These are phyloP conservation scores for Pteropus rufus DNA, from an alignment of 2,797 vertebrate species.

Conservation along the genomic window DNA sequence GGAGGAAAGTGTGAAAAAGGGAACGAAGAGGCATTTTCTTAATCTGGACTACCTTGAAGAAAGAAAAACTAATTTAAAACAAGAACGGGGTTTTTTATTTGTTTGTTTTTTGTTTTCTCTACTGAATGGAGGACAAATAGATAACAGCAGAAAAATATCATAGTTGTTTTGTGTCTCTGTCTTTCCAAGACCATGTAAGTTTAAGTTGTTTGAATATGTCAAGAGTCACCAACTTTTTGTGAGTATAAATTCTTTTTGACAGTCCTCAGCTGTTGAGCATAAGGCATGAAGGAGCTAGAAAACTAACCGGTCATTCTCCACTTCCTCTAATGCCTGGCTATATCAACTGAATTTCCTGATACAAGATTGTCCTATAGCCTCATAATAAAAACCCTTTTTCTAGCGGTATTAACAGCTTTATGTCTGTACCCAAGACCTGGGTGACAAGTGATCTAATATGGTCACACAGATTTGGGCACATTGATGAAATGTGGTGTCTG, in stretches of 20 bases:
- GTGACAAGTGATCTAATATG: neutral
- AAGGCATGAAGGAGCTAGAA: neutral
- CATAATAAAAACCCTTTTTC: neutral
- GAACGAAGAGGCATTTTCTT: neutral
- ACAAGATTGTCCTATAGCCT: neutral
- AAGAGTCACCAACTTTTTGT: neutral
- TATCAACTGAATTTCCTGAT: neutral
- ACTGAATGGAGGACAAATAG: neutral
- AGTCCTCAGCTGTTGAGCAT: too few species aligned
- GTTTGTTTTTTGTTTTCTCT: neutral
- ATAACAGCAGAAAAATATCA: neutral
- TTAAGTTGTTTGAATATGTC: neutral
- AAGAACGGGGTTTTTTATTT: too few species aligned
- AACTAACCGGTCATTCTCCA: neutral
- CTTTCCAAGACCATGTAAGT: neutral
- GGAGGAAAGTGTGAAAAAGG: neutral
- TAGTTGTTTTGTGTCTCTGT: neutral
- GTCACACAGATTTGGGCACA: neutral
- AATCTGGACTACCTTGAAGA: neutral
- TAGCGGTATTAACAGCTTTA: neutral
- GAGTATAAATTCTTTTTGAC: neutral
- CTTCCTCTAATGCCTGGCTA: too few species aligned
- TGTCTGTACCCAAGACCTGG: neutral
- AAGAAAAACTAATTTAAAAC: neutral
- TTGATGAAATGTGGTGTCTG: neutral